Conservation (phyloP, 1,140 invertebrate genomes). For the Agrilus planipennis region DNA sequence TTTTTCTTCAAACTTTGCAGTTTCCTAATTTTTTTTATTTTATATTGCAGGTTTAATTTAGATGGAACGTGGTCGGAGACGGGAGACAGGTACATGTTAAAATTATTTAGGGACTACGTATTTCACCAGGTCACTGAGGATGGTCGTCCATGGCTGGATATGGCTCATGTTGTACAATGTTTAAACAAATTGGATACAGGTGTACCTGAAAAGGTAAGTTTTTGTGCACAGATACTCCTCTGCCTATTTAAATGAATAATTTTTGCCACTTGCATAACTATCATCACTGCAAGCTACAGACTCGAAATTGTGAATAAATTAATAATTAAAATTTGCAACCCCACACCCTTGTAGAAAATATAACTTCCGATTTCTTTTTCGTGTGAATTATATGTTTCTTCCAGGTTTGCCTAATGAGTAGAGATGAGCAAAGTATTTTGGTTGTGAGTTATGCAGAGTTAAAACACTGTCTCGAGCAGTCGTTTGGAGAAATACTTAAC, state of each 20-base stretch:
- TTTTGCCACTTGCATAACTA: neutral
- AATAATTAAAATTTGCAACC: no score
- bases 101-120: slow-evolving; percentile 93
- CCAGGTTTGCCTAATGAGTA: slow-evolving; percentile 89
- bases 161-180: slow-evolving; percentile 86
- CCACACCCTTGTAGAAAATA: no score
- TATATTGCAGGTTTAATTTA: slow-evolving; percentile 62
- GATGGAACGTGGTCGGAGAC: slow-evolving; percentile 94
- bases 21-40: slow-evolving; percentile 1
- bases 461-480: slow-evolving; percentile 86
- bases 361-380: no score
- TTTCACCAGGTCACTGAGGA: slow-evolving; percentile 90
- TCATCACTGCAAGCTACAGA: neutral
- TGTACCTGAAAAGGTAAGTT: slow-evolving; percentile 66
- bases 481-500: slow-evolving; percentile 72
- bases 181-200: slow-evolving; percentile 92
- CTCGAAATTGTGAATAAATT: neutral
- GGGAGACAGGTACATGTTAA: slow-evolving; percentile 85
- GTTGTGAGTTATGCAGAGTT: slow-evolving; percentile 90
- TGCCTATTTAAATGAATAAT: neutral
- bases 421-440: slow-evolving; percentile 91
- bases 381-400: neutral
- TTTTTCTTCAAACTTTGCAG: no score
- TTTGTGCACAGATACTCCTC: neutral
- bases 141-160: slow-evolving; percentile 89